A percentile compares a stretch with the other conserved stretches of the same genome.
Evolutionary conservation across 2,888 invertebrate genomes (phyloP).

Genomic region (Coecobrya sp.): DNA sequence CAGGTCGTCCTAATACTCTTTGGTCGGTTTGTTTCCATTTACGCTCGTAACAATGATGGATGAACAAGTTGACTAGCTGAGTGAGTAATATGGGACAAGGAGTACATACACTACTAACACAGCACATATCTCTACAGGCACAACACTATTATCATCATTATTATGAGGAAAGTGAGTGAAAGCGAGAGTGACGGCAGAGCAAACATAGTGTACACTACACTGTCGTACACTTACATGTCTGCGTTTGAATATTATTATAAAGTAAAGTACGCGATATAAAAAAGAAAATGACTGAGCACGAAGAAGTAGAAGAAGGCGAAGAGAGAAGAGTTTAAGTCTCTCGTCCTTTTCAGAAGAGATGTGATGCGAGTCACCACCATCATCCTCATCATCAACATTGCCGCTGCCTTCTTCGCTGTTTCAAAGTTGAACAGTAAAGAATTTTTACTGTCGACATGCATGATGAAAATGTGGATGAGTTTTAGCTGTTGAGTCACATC

Average conservation of each 20-base stretch:
- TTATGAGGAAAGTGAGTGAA: constrained; percentile 43
- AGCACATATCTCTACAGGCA: background rate
- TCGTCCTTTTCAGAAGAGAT: background rate
- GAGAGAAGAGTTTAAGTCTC: constrained; percentile 26
- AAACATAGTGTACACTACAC: constrained; percentile 11
- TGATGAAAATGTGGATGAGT: constrained; percentile 66
- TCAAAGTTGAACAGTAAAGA: constrained; percentile 69
- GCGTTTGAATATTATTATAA: background rate
- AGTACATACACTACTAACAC: background rate
- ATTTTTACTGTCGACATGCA: constrained; percentile 67
- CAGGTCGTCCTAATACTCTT: constrained; percentile 70
- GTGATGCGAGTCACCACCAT: background rate
- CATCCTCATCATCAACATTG: background rate
- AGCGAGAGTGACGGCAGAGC: constrained; percentile 24
- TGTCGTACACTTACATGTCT: background rate
- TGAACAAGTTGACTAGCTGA: constrained; percentile 75
- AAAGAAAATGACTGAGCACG: background rate
- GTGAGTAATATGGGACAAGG: constrained; percentile 55
- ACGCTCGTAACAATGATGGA: constrained; percentile 80
- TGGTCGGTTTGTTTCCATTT: constrained; percentile 78
- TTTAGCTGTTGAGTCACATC: constrained; percentile 63
- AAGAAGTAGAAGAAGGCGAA: background rate
- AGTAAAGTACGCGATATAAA: background rate
- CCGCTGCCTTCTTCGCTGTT: background rate
- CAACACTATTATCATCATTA: constrained; percentile 35